Conservation (phyloP, 2,797 vertebrate species). For the Psittacula derbiana region DNA sequence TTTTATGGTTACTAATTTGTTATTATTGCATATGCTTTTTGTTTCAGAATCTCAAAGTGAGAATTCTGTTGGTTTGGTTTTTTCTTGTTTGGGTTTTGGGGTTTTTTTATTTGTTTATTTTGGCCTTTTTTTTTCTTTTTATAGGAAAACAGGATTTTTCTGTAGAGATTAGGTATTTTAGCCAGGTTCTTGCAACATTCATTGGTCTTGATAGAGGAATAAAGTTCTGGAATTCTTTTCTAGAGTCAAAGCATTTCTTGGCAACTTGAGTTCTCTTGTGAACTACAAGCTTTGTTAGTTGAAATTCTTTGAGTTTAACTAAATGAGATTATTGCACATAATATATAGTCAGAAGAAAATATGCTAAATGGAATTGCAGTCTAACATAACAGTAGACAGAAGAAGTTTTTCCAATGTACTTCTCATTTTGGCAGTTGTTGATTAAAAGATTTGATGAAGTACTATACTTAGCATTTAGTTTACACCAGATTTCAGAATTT, state of each 20-base stretch:
- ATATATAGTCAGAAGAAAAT: neutral
- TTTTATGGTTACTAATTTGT: neutral
- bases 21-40: neutral
- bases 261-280: constrained; percentile 62
- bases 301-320: constrained; percentile 49
- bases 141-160: neutral
- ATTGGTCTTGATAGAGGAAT: constrained; percentile 66
- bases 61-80: neutral
- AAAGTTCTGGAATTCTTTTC: constrained; percentile 77
- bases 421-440: neutral
- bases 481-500: neutral
- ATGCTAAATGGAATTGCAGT: neutral
- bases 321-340: constrained; percentile 56
- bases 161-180: neutral
- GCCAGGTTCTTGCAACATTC: neutral
- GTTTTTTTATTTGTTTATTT: too few species aligned
- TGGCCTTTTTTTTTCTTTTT: neutral
- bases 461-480: neutral
- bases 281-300: constrained; percentile 32
- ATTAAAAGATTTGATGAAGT: neutral
- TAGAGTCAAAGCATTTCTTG: constrained; percentile 77
- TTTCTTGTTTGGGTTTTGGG: neutral
- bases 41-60: neutral
- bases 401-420: neutral
- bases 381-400: neutral